Base-by-base conservation (phyloP, 1,140 invertebrate species). In the Geopemphigus sp. region DNA sequence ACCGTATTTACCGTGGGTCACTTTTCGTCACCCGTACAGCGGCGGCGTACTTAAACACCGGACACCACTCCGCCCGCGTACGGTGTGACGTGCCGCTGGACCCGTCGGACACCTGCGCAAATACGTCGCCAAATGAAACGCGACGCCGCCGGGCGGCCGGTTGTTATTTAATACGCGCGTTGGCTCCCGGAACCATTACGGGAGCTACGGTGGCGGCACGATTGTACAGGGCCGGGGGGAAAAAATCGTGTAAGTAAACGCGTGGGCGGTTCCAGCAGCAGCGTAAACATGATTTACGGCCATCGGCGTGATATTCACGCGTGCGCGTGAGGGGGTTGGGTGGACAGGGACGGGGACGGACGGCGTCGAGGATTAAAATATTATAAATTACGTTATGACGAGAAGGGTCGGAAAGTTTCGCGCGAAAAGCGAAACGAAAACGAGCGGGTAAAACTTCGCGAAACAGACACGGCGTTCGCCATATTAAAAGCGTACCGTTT, bases 121-220 rank as follows among this genome's bases (percentile, higher is more conserved):
- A 78, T 78, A 78, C 63, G 63, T 78, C 39, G 74, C 45, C 74
- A 47, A 57, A 63, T 57, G 74, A n/a, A 78, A 47, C 8, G 59
- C 22, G 61, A 63, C 56, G 29, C 57, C 57, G n/a, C n/a, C n/a
- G n/a, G n/a, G n/a, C n/a, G 57, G 39, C 10, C 6, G 50, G 15
- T 78, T 78, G 73, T 76, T 59, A n/a, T n/a, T n/a, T n/a, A n/a
- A n/a, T n/a, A n/a, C n/a, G n/a, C n/a, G n/a, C n/a, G n/a, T n/a
- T n/a, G n/a, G n/a, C 32, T 61, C 39, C 26, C 12, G 32, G 61
- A 61, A 29, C 73, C 73, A 17, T 76, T 76, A 59, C 29, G 53
- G 29, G 22, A 68, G 50, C 50, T 50, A 68, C n/a, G 66, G 39
- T 54, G 8, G 32, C 32, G 32, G 32, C 8, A 39, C 32, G 8